Conservation (phyloP, 2,797 vertebrate genomes). For the Chaetodon trifasciatus region DNA sequence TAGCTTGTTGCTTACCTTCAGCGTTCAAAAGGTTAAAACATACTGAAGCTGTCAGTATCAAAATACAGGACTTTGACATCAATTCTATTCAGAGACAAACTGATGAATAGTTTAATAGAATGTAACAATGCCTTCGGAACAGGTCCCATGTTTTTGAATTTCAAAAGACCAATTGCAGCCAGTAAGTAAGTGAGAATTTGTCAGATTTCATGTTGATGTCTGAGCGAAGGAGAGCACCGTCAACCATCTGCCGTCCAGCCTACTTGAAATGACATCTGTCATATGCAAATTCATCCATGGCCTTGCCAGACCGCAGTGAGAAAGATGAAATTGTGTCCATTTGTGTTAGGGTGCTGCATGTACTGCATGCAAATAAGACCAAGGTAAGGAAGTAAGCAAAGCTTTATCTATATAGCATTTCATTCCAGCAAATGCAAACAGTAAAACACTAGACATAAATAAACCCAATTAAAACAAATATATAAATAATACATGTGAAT, state of each 20-base stretch:
- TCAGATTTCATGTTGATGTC: constrained; percentile 14
- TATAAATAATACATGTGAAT: no score
- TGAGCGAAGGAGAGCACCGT: neutral
- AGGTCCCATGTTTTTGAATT: neutral
- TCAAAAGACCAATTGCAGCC: neutral
- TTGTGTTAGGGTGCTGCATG: neutral
- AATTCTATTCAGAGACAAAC: neutral
- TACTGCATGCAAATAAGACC: neutral
- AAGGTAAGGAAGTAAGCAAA: neutral
- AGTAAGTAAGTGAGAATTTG: neutral
- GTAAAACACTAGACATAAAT: no score
- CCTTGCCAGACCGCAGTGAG: neutral
- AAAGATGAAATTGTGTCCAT: neutral
- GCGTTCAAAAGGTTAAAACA: neutral
- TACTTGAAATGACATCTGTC: constrained; percentile 35
- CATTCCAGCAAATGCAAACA: no score
- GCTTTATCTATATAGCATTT: no score
- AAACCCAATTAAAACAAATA: no score
- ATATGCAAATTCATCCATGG: constrained; percentile 14
- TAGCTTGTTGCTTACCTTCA: neutral
- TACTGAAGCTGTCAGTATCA: neutral
- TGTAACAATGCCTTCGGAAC: neutral
- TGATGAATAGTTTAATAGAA: neutral
- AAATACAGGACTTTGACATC: neutral
- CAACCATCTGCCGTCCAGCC: constrained; percentile 28